Base-by-base conservation (phyloP, 2,888 invertebrate species). In the Clostera curtula region DNA sequence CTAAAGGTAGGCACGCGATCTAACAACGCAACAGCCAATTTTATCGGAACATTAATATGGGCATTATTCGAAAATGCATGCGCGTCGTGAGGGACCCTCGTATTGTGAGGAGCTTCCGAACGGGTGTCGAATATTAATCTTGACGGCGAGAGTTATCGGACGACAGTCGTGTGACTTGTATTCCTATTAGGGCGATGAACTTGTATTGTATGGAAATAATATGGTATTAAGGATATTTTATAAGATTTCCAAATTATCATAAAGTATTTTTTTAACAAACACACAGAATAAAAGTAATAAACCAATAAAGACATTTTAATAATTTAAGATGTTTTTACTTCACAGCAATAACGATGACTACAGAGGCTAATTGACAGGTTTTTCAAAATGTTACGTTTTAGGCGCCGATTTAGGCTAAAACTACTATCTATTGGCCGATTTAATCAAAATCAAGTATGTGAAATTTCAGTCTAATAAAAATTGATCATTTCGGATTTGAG, bases 51-150 rank as follows among this genome's bases (percentile, higher is more conserved):
- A 74, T 77, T 73, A n/a, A 74, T 79, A 83, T 77, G 80, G 82
- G 71, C 68, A 77, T 82, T 83, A 80, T 76, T 68, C 70, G 70
- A 69, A 76, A 77, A 82, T 79, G 74, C 79, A 79, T 72, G 76
- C 77, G 75, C 70, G 23, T 23, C 62, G 68, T 66, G 70, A 66
- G 65, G 60, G 52, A 49, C 44, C 60, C 60, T 55, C 57, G 57
- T 63, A 79, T 77, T 79, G 79, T 79, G 69, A 64, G 66, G 67
- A n/a, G n/a, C n/a, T 63, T 61, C 64, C 57, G 59, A 59, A 59
- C 67, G 60, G 70, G 77, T 58, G 48, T 56, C 56, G 82, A 79
- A 83, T 83, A 83, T 80, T 83, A 82, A 83, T 80, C 75, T 71
- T 67, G 63, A 67, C 43, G 61, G 70, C 64, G 71, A n/a, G 63